Base-by-base conservation (phyloP, 64 coral and sea anemone genomes). In the Montipora cactus region DNA sequence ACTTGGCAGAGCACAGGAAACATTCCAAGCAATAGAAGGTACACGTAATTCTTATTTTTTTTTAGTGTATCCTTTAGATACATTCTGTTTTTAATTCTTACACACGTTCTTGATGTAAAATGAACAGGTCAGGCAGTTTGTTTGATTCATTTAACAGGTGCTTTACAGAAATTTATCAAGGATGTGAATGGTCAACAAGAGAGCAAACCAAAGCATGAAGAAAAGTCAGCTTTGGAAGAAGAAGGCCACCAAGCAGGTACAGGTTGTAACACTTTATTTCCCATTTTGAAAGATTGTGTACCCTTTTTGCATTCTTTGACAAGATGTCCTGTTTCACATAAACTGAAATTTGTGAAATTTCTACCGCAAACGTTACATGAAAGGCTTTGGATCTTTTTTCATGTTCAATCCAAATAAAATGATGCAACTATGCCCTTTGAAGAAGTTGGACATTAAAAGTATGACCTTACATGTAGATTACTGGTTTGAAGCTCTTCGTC, bases 21-120 rank as follows among this genome's bases (percentile, higher is more conserved):
- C 98, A 8, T 99, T 99, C 14, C 98, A 99, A 49, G 92, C 90
- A 57, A 99, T 99, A 87, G 98, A 99, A 93, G 92, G 95, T 94
- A 88, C 22, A 18, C 25, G 8, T 4, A 67, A 8, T 2, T 7
- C 28, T 8, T 50, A 6, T 37, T 37, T 37, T 37, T 28, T 37
- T 37, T 37, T 37, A 37, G 37, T 67, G 23, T 8, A 18, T 7
- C 13, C 45, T 19, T 16, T 79, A 6, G 14, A 14, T 47, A 18
- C 46, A 22, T 28, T 58, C 22, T 10, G 19, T 37, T 37, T 37
- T 37, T 45, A 25, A 68, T n/a, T 18, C 1, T 81, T 23, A 10
- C 20, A 90, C 37, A 62, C 21, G 67, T 46, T 90, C 16, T 6
- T 46, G 28, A 62, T 89, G 8, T 18, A 8, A 74, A 16, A 37